Evolutionary conservation across 2,797 vertebrate species (phyloP).

Genomic region (Taenioides sp.): DNA sequence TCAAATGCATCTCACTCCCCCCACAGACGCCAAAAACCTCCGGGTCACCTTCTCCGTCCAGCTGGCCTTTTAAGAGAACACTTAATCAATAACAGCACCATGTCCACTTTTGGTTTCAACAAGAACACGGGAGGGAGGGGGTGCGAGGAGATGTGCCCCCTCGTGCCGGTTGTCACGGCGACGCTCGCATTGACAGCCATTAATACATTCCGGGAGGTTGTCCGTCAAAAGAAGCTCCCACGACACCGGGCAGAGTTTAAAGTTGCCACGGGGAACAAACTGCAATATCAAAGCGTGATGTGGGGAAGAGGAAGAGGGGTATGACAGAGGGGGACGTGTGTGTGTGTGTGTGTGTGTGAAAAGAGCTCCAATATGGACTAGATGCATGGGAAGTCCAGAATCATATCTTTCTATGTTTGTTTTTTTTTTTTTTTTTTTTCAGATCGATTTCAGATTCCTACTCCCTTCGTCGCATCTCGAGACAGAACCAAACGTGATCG

Average conservation of each 20-base stretch:
- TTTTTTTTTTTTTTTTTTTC: too few species aligned
- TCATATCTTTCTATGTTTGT: too few species aligned
- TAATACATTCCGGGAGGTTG: slow-evolving; percentile 1
- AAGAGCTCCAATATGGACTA: not conserved
- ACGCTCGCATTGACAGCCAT: slow-evolving; percentile 4
- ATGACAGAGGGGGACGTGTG: not conserved
- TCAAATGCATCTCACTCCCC: slow-evolving; percentile 56
- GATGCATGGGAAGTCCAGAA: too few species aligned
- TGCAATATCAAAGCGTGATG: slow-evolving; percentile 4
- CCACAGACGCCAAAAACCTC: slow-evolving; percentile 57
- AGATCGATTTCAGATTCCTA: too few species aligned
- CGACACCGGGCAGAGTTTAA: not conserved
- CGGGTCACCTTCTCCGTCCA: slow-evolving; percentile 56
- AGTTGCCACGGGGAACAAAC: not conserved
- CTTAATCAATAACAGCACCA: slow-evolving; percentile 63
- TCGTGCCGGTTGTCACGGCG: not conserved
- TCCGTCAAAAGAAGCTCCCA: not conserved
- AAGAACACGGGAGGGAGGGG: not conserved
- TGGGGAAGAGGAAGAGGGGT: not conserved
- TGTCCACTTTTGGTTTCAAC: slow-evolving; percentile 52
- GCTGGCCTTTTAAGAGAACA: slow-evolving; percentile 60
- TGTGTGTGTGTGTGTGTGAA: not conserved
- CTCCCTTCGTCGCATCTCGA: too few species aligned
- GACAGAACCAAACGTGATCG: too few species aligned
- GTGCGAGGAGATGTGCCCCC: slow-evolving; percentile 17